Evolutionary conservation across 2,113 vertebrate species (phyloP).

Genomic region (Picathartes gymnocephalus): DNA sequence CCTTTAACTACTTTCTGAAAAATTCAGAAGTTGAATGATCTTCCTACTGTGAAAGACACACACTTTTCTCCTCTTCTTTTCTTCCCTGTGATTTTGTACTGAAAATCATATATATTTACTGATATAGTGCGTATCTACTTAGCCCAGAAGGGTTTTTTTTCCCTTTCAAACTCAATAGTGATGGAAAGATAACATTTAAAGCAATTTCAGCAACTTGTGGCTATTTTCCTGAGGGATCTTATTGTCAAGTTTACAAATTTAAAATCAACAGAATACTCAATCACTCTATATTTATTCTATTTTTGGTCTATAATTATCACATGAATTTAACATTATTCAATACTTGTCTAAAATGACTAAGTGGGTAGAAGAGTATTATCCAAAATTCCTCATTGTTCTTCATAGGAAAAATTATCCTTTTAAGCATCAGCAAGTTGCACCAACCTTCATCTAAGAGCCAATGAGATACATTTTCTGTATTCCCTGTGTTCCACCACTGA

Average conservation of each 20-base stretch:
- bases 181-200: background rate
- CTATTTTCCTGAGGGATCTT: background rate
- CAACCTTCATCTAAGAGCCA: background rate
- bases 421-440: background rate
- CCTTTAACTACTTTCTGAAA: background rate
- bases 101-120: background rate
- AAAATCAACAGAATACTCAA: background rate
- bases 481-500: background rate
- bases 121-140: background rate
- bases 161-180: background rate
- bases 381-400: background rate
- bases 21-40: background rate
- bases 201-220: background rate
- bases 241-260: background rate
- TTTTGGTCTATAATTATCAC: background rate
- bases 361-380: background rate
- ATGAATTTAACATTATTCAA: background rate
- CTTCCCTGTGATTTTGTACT: background rate
- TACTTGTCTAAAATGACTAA: background rate
- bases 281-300: background rate
- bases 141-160: background rate
- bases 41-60: background rate
- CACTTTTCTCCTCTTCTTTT: background rate
- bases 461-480: background rate
- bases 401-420: background rate